phyloP scores from a whole-genome alignment of 2,797 vertebrate species.

The Syngnathus acus region DNA sequence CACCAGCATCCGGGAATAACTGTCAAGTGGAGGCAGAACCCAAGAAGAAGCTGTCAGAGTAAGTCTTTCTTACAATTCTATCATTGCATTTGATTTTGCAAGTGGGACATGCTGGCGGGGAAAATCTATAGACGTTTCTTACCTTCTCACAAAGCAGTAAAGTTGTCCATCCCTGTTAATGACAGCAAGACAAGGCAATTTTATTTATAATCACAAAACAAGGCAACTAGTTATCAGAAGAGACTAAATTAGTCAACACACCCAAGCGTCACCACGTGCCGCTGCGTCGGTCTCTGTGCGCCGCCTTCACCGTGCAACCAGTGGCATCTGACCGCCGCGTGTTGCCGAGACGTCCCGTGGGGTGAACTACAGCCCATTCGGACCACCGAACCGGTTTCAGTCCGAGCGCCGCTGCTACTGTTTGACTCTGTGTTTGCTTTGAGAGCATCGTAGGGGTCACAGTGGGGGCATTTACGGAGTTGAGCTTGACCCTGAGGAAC shows the following conservation, averaged over 20 bases:
- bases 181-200: not conserved
- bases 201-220: not conserved
- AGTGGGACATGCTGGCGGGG: too few relatives aligned
- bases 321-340: constrained; percentile 54
- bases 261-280: constrained; percentile 84
- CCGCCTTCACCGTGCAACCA: constrained; percentile 77
- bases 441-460: constrained; percentile 43
- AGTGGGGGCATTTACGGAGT: constrained; percentile 49
- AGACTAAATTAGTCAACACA: constrained; percentile 39
- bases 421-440: constrained; percentile 35
- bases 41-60: constrained; percentile 4
- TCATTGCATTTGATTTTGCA: too few relatives aligned
- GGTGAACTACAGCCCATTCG: constrained; percentile 61
- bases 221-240: not conserved
- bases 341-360: constrained; percentile 59
- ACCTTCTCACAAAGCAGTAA: constrained; percentile 85
- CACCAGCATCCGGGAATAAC: constrained; percentile 85
- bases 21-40: constrained; percentile 42
- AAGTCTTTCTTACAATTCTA: not conserved
- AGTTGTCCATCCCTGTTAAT: constrained; percentile 76
- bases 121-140: constrained; percentile 28
- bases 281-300: constrained; percentile 70
- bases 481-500: constrained; percentile 42
- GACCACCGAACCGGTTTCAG: constrained; percentile 36
- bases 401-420: constrained; percentile 26